These are phyloP conservation scores for Zosterops borbonicus DNA, from an alignment of 2,113 vertebrate species.

Conservation along the genomic window DNA sequence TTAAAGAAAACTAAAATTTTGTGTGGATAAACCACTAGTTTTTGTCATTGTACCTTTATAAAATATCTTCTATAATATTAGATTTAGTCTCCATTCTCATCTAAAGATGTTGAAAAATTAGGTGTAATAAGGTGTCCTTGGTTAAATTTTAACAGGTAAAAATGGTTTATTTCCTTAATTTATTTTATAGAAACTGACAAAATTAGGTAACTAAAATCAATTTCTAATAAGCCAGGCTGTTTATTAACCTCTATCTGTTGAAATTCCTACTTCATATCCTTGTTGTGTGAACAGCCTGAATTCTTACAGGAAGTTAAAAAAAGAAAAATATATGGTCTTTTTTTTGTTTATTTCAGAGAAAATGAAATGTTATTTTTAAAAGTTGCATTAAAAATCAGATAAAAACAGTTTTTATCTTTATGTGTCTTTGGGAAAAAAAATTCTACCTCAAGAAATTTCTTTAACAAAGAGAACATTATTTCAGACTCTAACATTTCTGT, in stretches of 20 bases:
- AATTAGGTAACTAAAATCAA: slow-evolving; percentile 21
- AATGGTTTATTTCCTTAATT: background rate
- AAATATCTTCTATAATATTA: background rate
- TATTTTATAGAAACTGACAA: slow-evolving; percentile 14
- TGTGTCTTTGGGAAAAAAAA: slow-evolving; percentile 73
- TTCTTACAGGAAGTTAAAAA: slow-evolving; percentile 55
- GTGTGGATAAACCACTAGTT: slow-evolving; percentile 2
- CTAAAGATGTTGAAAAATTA: slow-evolving; percentile 9
- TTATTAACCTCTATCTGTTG: slow-evolving; percentile 29
- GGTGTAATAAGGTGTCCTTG: background rate
- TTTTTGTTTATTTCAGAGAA: slow-evolving; percentile 66
- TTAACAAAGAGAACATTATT: slow-evolving; percentile 91
- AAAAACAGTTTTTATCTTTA: slow-evolving; percentile 75
- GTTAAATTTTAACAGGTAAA: slow-evolving; percentile 16
- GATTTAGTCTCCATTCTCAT: background rate
- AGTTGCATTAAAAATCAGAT: slow-evolving; percentile 60
- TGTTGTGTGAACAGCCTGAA: slow-evolving; percentile 23
- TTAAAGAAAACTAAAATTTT: slow-evolving; percentile 33
- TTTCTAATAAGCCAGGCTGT: background rate
- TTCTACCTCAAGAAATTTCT: slow-evolving; percentile 86
- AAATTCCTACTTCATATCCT: slow-evolving; percentile 43
- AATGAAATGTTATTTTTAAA: slow-evolving; percentile 56
- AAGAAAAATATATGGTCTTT: background rate
- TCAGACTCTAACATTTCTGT: slow-evolving; percentile 90
- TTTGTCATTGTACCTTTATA: background rate